Base-by-base conservation (phyloP, 2,113 vertebrate genomes). In the Centropristis striata region DNA sequence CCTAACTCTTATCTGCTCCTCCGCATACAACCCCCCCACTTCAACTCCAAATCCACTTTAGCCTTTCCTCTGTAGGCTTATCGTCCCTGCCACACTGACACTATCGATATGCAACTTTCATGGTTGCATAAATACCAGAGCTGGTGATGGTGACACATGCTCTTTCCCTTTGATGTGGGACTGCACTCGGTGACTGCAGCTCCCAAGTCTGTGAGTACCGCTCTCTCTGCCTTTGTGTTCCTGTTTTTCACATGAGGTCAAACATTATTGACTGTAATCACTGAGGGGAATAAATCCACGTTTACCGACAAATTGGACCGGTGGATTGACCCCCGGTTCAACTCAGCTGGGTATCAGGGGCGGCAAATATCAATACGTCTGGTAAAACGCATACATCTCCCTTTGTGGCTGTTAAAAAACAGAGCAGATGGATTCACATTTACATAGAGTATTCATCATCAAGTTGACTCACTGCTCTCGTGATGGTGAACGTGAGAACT, bases 201-300 rank as follows among this genome's bases (percentile, higher is more conserved):
- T 80, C 78, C 50, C 28, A 63, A 75, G 71, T 71, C 67, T 72
- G 58, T 42, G 67, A 77, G 80, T 57, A 60, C 72, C 76, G 49
- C 71, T 74, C 16, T 57, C 28, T 50, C 49, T 14, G 57, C 67
- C 71, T 89, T 83, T 85, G 67, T 71, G 49, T 72, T 81, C 37
- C 70, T 73, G 70, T 77, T 86, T 89, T 86, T 83, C 81, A 77
- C 86, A 77, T 61, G 86, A 85, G 90, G 90, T 92, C 87, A 80
- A 90, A 78, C 61, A 83, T 87, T 93, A 90, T 87, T 83, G 90
- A 91, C 78, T 83, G 69, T 66, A 84, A 86, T 85, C 73, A 82
- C 79, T 70, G 85, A 90, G 72, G 87, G 75, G 88, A 90, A 88
- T 80, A 79, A 84, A 75, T 70, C 80, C 73, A 84, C 65, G 21